phyloP scores from a whole-genome alignment of 92 coral and sea anemone species.

The Epizoanthus fatuus region DNA sequence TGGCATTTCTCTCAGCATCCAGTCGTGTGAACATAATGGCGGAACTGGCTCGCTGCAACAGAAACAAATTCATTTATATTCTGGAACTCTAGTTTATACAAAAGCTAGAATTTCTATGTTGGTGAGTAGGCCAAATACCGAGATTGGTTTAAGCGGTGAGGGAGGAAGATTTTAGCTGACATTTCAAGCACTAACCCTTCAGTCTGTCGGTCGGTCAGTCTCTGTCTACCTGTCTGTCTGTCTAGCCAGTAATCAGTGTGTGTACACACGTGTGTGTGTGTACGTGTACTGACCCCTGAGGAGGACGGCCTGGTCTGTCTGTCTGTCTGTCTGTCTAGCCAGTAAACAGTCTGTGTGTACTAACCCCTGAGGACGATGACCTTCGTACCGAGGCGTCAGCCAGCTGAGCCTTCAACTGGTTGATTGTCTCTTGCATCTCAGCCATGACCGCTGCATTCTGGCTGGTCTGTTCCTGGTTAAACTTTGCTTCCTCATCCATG shows the following conservation, averaged over 20 bases:
- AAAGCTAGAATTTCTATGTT: too few species aligned
- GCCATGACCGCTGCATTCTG: constrained; percentile 96
- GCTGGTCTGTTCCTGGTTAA: constrained; percentile 93
- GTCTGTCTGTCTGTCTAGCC: neutral
- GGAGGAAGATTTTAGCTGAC: too few species aligned
- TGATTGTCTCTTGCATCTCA: constrained; percentile 99
- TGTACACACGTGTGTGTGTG: neutral
- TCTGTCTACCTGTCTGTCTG: neutral
- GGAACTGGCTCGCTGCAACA: constrained; percentile 82
- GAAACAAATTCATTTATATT: neutral
- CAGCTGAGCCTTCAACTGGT: constrained; percentile 79
- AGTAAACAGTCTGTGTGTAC: neutral
- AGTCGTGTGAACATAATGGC: constrained; percentile 95
- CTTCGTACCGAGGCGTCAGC: constrained; percentile 76
- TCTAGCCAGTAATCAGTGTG: too few species aligned
- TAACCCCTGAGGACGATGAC: constrained; percentile 82
- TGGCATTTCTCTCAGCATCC: constrained; percentile 96
- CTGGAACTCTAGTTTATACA: too few species aligned
- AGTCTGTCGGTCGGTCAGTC: too few species aligned
- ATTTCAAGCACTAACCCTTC: too few species aligned
- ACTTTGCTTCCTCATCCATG: constrained; percentile 86
- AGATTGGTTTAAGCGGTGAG: too few species aligned
- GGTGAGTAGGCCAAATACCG: too few species aligned
- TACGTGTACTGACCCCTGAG: constrained; percentile 70
- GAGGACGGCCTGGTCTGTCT: constrained; percentile 61